These are phyloP conservation scores for Mercenaria mercenaria DNA, from an alignment of 1,140 invertebrate species.

Conservation along the genomic window DNA sequence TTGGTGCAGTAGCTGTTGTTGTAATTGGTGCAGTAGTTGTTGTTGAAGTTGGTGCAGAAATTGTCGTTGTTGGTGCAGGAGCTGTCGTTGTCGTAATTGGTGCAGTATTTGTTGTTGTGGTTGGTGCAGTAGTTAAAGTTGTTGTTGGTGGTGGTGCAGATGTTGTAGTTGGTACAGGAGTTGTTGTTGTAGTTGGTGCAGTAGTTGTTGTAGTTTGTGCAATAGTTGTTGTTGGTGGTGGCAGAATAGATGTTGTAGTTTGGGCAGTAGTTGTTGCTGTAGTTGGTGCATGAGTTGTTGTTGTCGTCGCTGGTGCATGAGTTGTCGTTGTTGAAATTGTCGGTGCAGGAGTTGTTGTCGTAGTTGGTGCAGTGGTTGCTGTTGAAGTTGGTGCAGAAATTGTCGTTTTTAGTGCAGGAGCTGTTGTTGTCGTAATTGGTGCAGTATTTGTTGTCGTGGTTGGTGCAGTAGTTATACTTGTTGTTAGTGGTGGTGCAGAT, in stretches of 20 bases:
- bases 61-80: not conserved
- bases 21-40: not conserved
- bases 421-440: not conserved
- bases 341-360: not conserved
- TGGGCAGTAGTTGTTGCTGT: not conserved
- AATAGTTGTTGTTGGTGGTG: not conserved
- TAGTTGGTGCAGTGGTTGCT: not conserved
- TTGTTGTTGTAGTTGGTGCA: constrained; percentile 2
- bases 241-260: not conserved
- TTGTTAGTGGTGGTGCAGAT: not conserved
- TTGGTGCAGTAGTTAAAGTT: too few relatives aligned
- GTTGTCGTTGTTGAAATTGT: not conserved
- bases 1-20: not conserved
- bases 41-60: not conserved
- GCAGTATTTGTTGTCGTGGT: not conserved
- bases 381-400: not conserved
- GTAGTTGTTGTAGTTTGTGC: not conserved
- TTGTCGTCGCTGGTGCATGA: not conserved
- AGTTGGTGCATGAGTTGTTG: not conserved
- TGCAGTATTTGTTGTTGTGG: not conserved
- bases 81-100: not conserved
- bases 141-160: not conserved
- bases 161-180: not conserved
- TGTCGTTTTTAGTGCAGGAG: not conserved
- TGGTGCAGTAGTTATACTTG: not conserved